Evolutionary conservation across 2,888 invertebrate species (phyloP).

Genomic region (Chrysodeixis includens): DNA sequence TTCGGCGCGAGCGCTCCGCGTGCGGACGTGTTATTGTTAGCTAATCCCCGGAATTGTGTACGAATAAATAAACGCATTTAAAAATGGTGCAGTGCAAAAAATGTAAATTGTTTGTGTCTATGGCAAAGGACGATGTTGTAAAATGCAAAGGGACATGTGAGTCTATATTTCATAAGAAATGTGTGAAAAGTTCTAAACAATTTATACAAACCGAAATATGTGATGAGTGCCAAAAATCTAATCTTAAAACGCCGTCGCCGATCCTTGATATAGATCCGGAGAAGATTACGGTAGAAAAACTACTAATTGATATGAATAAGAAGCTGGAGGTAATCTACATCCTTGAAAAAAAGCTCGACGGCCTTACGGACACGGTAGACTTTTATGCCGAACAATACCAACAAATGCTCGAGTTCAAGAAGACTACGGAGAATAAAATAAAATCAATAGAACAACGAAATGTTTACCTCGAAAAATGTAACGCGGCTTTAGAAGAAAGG

Average conservation of each 20-base stretch:
- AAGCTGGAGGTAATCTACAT: background rate
- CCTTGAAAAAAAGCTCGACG: background rate
- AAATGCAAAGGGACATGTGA: background rate
- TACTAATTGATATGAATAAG: background rate
- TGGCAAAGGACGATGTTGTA: background rate
- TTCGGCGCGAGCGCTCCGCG: background rate
- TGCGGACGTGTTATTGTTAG: background rate
- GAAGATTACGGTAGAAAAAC: background rate
- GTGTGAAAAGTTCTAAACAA: background rate
- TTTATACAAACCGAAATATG: background rate
- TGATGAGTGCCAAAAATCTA: no score
- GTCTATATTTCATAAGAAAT: background rate
- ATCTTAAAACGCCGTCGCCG: no score
- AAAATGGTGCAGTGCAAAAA: conserved; percentile 8
- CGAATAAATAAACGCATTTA: no score
- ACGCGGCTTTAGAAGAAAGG: no score
- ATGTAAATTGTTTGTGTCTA: conserved; percentile 1
- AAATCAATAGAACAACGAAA: conserved; percentile 12
- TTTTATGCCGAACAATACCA: conserved; percentile 15
- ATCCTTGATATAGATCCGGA: background rate
- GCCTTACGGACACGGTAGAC: background rate
- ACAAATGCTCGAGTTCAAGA: conserved; percentile 1
- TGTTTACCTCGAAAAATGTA: conserved; percentile 4
- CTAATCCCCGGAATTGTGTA: no score
- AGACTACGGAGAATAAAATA: conserved; percentile 11